These are phyloP conservation scores for Micronycteris hirsuta DNA, from an alignment of 2,113 vertebrate genomes.

Conservation along the genomic window DNA sequence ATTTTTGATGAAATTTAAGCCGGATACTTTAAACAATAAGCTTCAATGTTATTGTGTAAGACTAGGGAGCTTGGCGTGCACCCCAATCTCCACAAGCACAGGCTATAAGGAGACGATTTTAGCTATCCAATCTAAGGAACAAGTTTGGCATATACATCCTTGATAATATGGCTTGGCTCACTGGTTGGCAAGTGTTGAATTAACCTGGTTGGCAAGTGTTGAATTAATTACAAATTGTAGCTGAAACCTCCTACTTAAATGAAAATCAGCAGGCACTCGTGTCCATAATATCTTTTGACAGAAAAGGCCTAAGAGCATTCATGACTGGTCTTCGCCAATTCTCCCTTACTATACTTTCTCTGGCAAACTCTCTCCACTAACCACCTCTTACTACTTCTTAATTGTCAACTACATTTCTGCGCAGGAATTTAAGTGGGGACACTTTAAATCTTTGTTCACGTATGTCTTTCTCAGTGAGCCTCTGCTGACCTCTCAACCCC, in stretches of 20 bases:
- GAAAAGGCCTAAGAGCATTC: neutral
- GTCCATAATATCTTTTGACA: neutral
- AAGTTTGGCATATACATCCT: neutral
- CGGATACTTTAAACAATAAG: neutral
- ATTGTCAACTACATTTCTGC: neutral
- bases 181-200: too few species aligned
- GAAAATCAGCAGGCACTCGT: neutral
- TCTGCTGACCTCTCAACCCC: neutral
- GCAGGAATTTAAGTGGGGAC: neutral
- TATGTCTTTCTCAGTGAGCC: neutral
- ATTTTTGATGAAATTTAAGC: neutral
- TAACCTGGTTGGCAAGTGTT: too few species aligned
- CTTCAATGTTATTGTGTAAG: neutral
- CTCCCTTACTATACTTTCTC: neutral
- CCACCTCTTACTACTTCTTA: neutral
- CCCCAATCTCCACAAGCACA: neutral
- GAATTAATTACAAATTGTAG: neutral
- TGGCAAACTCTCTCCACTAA: neutral
- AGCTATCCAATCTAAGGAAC: neutral
- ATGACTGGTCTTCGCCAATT: neutral
- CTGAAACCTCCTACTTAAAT: neutral
- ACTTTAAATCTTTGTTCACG: neutral
- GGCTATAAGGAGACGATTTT: neutral
- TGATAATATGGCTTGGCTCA: too few species aligned
- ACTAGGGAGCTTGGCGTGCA: neutral